phyloP scores from a whole-genome alignment of 64 coral and sea anemone species.

The Montipora cactus region DNA sequence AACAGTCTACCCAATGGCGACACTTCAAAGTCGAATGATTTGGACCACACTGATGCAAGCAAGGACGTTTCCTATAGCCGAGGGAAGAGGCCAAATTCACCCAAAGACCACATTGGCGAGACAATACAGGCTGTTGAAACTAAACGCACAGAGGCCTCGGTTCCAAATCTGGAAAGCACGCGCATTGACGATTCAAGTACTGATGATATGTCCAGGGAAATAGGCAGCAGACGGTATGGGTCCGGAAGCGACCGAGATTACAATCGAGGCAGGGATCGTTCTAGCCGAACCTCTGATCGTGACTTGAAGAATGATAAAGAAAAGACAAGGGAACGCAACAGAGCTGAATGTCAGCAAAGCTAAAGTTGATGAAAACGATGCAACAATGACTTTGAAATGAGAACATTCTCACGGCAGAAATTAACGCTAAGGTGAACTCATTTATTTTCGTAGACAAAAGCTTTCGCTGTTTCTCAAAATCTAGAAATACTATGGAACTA shows the following conservation, averaged over 20 bases:
- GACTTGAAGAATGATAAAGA: background rate
- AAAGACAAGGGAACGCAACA: background rate
- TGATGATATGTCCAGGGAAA: background rate
- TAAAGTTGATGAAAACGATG: background rate
- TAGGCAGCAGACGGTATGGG: conserved; percentile 2
- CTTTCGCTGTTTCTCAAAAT: no score
- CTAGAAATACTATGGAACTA: no score
- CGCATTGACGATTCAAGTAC: background rate
- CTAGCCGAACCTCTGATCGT: background rate
- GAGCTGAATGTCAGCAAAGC: conserved; percentile 5
- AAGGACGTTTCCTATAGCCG: background rate
- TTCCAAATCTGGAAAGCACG: background rate
- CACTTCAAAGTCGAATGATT: background rate
- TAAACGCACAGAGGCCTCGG: conserved; percentile 2
- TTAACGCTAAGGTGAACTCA: no score
- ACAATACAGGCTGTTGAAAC: background rate
- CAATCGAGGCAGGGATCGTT: background rate
- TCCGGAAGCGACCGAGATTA: background rate
- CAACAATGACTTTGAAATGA: background rate
- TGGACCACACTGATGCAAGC: conserved; percentile 5
- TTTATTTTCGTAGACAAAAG: no score
- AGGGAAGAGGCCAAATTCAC: background rate
- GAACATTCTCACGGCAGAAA: no score
- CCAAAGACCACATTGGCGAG: conserved; percentile 29
- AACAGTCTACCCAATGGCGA: conserved; percentile 30